phyloP scores from a whole-genome alignment of 1,140 invertebrate genomes.

The Eriosoma lanigerum region DNA sequence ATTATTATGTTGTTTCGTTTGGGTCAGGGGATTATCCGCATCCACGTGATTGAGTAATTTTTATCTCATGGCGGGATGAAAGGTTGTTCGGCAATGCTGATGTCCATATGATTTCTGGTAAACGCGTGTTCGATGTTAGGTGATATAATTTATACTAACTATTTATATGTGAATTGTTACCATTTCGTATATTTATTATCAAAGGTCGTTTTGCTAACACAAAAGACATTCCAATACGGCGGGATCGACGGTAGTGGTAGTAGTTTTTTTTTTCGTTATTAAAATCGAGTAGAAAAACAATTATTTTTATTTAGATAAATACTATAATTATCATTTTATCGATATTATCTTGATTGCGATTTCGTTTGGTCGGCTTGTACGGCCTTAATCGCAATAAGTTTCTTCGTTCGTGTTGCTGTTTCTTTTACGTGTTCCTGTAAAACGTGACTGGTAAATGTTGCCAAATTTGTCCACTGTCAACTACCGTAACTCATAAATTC shows the following conservation, averaged over 20 bases:
- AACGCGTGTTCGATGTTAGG: background rate
- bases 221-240: no score
- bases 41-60: slow-evolving; percentile 14
- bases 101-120: background rate
- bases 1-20: background rate
- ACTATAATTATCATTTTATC: no score
- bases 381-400: background rate
- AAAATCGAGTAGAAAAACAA: no score
- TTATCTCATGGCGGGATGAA: slow-evolving; percentile 23
- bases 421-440: background rate
- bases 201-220: no score
- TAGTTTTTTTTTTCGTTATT: no score
- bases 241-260: background rate
- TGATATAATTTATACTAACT: background rate
- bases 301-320: no score
- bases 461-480: slow-evolving; percentile 37
- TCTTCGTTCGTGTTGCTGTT: background rate
- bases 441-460: slow-evolving; percentile 7
- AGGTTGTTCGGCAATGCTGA: slow-evolving; percentile 9
- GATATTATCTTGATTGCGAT: background rate
- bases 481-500: slow-evolving; percentile 5
- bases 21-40: slow-evolving; percentile 34
- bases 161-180: background rate
- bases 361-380: no score
- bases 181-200: background rate